Evolutionary conservation across 2,888 invertebrate species (phyloP).

Genomic region (Noctua pronuba): DNA sequence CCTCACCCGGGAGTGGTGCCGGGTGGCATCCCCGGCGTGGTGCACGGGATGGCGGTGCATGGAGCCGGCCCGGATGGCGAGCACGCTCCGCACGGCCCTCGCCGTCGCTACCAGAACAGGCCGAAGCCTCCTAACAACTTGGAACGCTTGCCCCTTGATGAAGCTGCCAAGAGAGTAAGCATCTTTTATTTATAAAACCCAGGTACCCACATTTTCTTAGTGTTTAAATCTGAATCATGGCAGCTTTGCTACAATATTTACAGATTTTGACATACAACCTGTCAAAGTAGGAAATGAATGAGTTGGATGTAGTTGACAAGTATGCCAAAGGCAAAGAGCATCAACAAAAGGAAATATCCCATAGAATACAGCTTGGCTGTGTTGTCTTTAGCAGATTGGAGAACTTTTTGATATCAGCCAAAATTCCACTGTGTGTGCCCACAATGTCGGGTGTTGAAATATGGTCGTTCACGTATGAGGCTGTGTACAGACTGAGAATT

Average conservation of each 20-base stretch:
- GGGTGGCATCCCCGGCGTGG: constrained; percentile 82
- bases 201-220: constrained; percentile 8
- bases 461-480: not conserved
- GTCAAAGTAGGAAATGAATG: not conserved
- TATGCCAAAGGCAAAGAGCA: not conserved
- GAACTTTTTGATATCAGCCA: no score
- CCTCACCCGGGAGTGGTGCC: constrained; percentile 83
- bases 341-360: not conserved
- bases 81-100: constrained; percentile 83
- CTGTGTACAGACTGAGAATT: not conserved
- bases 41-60: constrained; percentile 85
- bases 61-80: constrained; percentile 86
- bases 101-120: constrained; percentile 86
- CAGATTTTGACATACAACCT: not conserved
- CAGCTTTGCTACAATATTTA: not conserved
- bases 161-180: constrained; percentile 92
- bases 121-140: constrained; percentile 84
- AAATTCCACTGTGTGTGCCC: not conserved
- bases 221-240: not conserved
- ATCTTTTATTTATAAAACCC: not conserved
- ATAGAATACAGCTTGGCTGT: not conserved
- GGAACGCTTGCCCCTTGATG: constrained; percentile 92
- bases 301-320: not conserved
- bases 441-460: not conserved
- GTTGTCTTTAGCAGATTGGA: not conserved